Conservation (phyloP, 2,113 vertebrate species). For the Mobula birostris region DNA sequence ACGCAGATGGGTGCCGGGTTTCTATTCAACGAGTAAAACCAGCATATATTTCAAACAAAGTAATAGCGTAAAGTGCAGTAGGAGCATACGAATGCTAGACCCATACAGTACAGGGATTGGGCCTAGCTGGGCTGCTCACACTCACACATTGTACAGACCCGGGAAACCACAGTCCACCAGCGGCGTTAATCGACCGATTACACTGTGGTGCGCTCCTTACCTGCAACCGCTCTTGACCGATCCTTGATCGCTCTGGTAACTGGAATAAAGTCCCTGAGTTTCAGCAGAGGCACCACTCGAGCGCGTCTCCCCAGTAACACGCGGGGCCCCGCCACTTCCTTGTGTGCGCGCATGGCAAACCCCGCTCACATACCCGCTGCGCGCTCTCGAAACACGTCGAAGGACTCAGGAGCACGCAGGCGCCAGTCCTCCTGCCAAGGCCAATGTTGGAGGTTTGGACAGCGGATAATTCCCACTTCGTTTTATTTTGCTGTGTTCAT, state of each 20-base stretch:
- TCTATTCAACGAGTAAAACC: not conserved
- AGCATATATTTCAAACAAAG: not conserved
- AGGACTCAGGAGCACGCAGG: too few species aligned
- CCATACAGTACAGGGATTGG: not conserved
- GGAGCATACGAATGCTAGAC: not conserved
- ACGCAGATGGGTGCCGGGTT: not conserved
- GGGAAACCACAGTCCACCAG: not conserved
- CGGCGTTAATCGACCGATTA: too few species aligned
- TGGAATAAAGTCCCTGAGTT: slow-evolving; percentile 18
- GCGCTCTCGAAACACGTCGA: too few species aligned
- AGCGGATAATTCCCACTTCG: too few species aligned
- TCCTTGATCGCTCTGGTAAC: not conserved
- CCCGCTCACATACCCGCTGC: not conserved
- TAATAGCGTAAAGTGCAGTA: not conserved
- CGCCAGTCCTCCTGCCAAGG: too few species aligned
- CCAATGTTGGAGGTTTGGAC: too few species aligned
- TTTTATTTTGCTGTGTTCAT: too few species aligned
- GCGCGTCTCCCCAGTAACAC: not conserved
- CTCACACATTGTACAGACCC: not conserved
- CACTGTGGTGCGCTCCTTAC: not conserved
- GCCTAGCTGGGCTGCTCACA: not conserved
- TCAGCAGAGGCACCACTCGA: not conserved
- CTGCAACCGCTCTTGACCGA: not conserved
- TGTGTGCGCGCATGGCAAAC: not conserved
- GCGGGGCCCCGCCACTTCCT: not conserved